phyloP scores from a whole-genome alignment of 53 echinoderm and acorn worm species.

The Stichopus horrens region DNA sequence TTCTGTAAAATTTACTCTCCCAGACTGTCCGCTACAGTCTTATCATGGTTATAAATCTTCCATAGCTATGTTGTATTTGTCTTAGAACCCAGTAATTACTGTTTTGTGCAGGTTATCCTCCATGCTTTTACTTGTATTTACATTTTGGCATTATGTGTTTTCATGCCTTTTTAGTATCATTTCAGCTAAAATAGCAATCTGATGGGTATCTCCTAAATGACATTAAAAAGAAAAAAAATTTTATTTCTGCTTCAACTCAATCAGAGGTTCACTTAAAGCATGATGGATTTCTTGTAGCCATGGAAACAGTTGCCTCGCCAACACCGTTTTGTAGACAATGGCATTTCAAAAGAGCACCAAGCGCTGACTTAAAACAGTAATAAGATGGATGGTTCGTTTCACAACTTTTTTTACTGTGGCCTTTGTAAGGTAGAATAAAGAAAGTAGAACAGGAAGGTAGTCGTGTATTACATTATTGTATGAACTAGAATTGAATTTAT shows the following conservation, averaged over 20 bases:
- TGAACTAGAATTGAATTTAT: neutral
- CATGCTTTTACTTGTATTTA: too few species aligned
- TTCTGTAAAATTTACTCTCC: too few species aligned
- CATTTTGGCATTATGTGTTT: too few species aligned
- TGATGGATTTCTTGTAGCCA: constrained; percentile 20
- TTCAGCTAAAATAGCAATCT: too few species aligned
- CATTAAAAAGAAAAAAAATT: too few species aligned
- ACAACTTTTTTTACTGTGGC: neutral
- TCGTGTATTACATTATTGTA: neutral
- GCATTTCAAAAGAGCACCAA: neutral
- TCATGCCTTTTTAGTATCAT: too few species aligned
- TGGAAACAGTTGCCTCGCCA: constrained; percentile 21
- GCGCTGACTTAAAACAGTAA: neutral
- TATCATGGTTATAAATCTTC: too few species aligned
- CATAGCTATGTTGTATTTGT: too few species aligned
- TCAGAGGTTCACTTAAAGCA: neutral
- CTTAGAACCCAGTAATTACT: too few species aligned
- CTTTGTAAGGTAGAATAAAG: neutral
- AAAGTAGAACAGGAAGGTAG: neutral
- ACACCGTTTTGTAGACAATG: neutral
- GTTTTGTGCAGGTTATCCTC: too few species aligned
- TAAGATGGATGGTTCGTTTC: neutral
- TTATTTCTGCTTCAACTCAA: neutral
- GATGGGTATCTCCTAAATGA: too few species aligned
- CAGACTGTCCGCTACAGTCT: too few species aligned